Conservation (phyloP, 2,888 invertebrate genomes). For the Hofmannophila pseudospretella region DNA sequence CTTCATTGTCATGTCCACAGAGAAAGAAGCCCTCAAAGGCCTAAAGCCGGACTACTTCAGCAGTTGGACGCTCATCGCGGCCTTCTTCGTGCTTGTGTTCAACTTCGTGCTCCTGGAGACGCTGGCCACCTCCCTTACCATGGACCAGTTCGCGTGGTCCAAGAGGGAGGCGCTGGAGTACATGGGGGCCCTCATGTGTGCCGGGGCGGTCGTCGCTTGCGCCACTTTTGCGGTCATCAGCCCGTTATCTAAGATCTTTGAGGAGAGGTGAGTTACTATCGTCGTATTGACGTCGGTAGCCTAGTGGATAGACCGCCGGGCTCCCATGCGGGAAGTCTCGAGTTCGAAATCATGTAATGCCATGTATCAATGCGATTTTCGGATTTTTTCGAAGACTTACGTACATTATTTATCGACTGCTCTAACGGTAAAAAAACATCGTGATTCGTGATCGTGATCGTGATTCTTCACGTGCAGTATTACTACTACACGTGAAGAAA, state of each 20-base stretch:
- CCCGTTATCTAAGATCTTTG: slow-evolving; percentile 83
- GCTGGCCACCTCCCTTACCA: slow-evolving; percentile 88
- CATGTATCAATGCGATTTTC: too few species aligned
- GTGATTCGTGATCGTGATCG: too few species aligned
- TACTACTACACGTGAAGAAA: too few species aligned
- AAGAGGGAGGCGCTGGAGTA: slow-evolving; percentile 86
- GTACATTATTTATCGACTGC: too few species aligned
- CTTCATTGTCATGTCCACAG: too few species aligned
- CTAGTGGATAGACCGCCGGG: not conserved
- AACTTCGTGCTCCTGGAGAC: slow-evolving; percentile 94
- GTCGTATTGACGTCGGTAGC: not conserved
- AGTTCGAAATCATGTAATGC: too few species aligned
- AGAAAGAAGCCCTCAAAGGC: slow-evolving; percentile 84
- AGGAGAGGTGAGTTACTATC: slow-evolving; percentile 83
- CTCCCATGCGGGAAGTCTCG: too few species aligned
- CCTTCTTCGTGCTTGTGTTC: slow-evolving; percentile 91
- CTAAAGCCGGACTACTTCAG: slow-evolving; percentile 85
- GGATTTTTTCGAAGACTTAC: too few species aligned
- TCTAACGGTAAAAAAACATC: too few species aligned
- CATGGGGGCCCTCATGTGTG: slow-evolving; percentile 90
- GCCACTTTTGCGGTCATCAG: slow-evolving; percentile 84
- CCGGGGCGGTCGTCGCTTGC: slow-evolving; percentile 87
- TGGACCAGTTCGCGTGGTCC: slow-evolving; percentile 94
- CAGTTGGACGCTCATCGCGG: slow-evolving; percentile 86
- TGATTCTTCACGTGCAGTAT: too few species aligned